Base-by-base conservation (phyloP, 2,797 vertebrate species). In the Dryobates pubescens region DNA sequence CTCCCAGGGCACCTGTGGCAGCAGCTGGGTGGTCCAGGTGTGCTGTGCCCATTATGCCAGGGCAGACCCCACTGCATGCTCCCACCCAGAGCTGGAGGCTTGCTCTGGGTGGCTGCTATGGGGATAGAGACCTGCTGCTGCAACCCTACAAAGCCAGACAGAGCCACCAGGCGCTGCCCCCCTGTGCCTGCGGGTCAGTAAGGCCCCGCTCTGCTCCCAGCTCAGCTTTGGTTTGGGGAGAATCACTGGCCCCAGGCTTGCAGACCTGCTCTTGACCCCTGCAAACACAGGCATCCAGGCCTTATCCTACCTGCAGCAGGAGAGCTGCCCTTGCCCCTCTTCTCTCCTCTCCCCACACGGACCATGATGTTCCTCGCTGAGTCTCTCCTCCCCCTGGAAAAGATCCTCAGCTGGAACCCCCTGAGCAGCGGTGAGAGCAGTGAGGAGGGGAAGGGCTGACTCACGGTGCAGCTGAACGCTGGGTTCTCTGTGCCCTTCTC, bases 401-500 rank as follows among this genome's bases (percentile, higher is more conserved):
- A 90, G 59, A 59, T 19, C 29, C 6, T 63, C 10, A 64, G 64
- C 26, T 57, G 36, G 9, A 75, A 12, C 68, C 41, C 34, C 7
- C 13, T 12, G 10, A 56, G n/a, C 8, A 38, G 38, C 11, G 51
- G 43, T 41, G 9, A 11, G 13, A 29, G 15, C 1, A 0, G 1
- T 0, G 2, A 6, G 15, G 36, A 72, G 56, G 22, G n/a, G 30
- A 73, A 54, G 30, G 19, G 16, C 17, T 19, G 5, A 56, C 51
- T 97, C 78, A 97, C 97, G 83, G 65, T 2, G 0, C 84, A 70
- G 38, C 89, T 96, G 19, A 97, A 95, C 12, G 82, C 95, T 61
- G 43, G 36, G 82, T 98, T 97, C 59, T 96, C 94, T 79, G 19
- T 10, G 5, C 97, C 97, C 0, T 57, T 86, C 51, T 88, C 53